These are phyloP conservation scores for Psephotus haematonotus DNA, from an alignment of 2,113 vertebrate species.

Conservation along the genomic window DNA sequence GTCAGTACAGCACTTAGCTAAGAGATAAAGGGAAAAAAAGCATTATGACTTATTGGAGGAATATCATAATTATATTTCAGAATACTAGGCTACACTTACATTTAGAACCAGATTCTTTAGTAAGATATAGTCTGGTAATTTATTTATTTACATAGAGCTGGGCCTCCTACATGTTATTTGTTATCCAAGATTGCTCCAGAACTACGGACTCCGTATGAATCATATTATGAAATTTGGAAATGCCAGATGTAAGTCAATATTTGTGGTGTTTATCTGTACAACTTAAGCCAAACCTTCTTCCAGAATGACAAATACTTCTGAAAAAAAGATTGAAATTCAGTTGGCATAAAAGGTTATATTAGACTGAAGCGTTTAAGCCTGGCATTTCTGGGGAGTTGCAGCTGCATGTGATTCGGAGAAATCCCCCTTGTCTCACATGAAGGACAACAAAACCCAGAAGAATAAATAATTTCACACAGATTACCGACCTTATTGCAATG, in stretches of 20 bases:
- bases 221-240: constrained; percentile 36
- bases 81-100: background rate
- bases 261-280: constrained; percentile 37
- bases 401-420: no score
- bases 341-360: background rate
- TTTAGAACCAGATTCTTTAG: background rate
- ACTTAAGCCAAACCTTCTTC: background rate
- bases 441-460: background rate
- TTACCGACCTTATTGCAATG: background rate
- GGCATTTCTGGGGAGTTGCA: background rate
- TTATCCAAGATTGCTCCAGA: background rate
- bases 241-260: constrained; percentile 50
- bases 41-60: background rate
- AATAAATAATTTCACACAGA: background rate
- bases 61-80: background rate
- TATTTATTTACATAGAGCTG: background rate
- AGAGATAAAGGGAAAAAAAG: background rate
- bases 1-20: background rate
- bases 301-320: background rate
- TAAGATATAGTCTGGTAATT: background rate
- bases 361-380: background rate
- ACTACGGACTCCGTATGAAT: background rate
- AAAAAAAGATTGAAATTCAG: background rate
- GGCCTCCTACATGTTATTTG: background rate
- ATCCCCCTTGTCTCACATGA: no score